Conservation (phyloP, 1,140 invertebrate genomes). For the Conus betulinus region DNA sequence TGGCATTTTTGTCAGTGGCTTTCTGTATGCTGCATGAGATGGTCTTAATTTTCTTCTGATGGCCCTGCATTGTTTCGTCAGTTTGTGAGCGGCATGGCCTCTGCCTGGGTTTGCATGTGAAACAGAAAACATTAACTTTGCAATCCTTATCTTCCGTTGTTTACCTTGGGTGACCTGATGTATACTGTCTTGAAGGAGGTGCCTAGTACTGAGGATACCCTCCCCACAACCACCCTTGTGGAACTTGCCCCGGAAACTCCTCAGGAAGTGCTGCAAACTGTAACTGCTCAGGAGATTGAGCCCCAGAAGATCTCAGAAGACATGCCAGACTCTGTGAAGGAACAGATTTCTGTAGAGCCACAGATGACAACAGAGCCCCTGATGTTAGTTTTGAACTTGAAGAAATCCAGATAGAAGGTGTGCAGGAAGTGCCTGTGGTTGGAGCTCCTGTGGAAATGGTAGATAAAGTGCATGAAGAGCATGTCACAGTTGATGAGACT, state of each 20-base stretch:
- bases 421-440: conserved; percentile 37
- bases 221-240: conserved; percentile 4
- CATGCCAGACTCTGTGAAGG: conserved; percentile 40
- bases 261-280: conserved; percentile 25
- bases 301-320: conserved; percentile 27
- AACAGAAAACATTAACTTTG: not conserved
- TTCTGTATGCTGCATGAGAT: not conserved
- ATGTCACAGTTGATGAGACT: not conserved
- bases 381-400: conserved; percentile 33
- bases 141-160: not conserved
- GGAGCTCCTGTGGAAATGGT: conserved; percentile 24
- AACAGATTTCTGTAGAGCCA: conserved; percentile 24
- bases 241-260: conserved; percentile 26
- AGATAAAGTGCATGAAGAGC: conserved; percentile 13
- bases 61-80: not conserved
- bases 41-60: not conserved
- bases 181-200: conserved; percentile 53
- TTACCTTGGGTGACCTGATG: conserved; percentile 22
- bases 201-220: conserved; percentile 43
- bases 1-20: not conserved
- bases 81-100: not conserved
- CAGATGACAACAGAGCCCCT: conserved; percentile 35
- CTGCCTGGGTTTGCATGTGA: not conserved
- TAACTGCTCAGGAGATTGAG: conserved; percentile 31
- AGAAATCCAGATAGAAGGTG: conserved; percentile 35